These are phyloP conservation scores for Lerista edwardsae DNA, from an alignment of 2,797 vertebrate species.

Conservation along the genomic window DNA sequence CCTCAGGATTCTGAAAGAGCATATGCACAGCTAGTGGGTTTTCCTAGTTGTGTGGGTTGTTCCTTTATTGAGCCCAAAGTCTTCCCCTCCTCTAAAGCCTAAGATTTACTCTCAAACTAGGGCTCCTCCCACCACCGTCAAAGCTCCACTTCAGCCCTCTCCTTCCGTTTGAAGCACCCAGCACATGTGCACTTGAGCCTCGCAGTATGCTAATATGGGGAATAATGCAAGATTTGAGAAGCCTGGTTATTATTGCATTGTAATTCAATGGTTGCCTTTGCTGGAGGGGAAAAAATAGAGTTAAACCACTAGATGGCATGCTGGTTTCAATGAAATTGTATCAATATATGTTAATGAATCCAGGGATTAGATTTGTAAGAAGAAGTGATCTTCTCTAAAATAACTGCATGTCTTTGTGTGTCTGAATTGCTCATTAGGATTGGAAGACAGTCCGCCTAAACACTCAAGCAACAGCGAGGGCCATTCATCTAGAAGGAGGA, in stretches of 20 bases:
- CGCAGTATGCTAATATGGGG: background rate
- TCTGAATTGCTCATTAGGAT: slow-evolving; percentile 71
- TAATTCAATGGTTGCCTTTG: background rate
- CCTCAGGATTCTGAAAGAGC: background rate
- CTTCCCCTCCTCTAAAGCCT: background rate
- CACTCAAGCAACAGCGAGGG: slow-evolving; percentile 74
- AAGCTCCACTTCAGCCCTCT: background rate
- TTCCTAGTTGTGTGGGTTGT: background rate
- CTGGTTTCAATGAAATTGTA: slow-evolving; percentile 33
- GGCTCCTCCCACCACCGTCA: no score
- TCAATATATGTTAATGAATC: slow-evolving; percentile 1
- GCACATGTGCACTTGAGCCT: background rate
- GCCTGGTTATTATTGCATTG: background rate
- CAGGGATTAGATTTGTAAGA: background rate
- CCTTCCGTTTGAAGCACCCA: background rate
- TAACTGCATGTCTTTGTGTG: slow-evolving; percentile 1
- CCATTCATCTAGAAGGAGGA: slow-evolving; percentile 81
- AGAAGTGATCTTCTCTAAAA: background rate
- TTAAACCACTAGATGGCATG: slow-evolving; percentile 76
- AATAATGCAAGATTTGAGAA: background rate
- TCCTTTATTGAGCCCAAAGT: background rate
- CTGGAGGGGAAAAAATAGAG: no score
- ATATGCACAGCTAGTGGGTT: background rate
- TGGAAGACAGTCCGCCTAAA: slow-evolving; percentile 75
- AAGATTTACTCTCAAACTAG: background rate